Conservation (phyloP, 1,140 invertebrate species). For the Musca domestica region DNA sequence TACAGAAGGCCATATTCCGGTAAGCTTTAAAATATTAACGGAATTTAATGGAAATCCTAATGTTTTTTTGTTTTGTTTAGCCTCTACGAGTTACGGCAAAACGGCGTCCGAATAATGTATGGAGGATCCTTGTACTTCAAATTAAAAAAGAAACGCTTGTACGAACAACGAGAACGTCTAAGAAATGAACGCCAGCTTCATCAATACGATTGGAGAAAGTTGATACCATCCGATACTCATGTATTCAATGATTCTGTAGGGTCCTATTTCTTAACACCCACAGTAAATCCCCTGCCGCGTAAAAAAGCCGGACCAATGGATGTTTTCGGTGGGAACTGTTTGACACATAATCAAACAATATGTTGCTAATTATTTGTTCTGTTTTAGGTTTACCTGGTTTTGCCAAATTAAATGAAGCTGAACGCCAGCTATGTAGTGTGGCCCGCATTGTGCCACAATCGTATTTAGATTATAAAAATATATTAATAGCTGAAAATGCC, state of each 20-base stretch:
- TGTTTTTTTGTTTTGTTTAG: constrained; percentile 32
- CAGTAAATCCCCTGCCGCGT: constrained; percentile 26
- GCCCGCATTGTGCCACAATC: constrained; percentile 72
- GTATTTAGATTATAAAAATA: constrained; percentile 74
- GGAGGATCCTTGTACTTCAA: constrained; percentile 68
- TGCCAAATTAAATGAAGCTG: constrained; percentile 69
- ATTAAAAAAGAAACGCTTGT: constrained; percentile 60
- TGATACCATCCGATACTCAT: constrained; percentile 32
- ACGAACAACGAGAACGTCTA: constrained; percentile 57
- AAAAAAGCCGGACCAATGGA: constrained; percentile 62
- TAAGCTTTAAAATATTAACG: constrained; percentile 24
- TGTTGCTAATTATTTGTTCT: background rate
- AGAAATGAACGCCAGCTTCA: constrained; percentile 38
- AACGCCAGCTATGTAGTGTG: constrained; percentile 74
- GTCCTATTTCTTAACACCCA: constrained; percentile 8
- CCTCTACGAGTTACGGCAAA: constrained; percentile 67
- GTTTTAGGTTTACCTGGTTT: constrained; percentile 74
- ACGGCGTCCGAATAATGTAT: constrained; percentile 68
- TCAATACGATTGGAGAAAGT: constrained; percentile 55
- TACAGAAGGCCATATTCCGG: constrained; percentile 64
- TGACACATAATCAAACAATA: background rate
- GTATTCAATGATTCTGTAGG: background rate
- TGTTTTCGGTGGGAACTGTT: constrained; percentile 47
- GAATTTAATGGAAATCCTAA: background rate
- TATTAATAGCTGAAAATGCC: constrained; percentile 72